Percentiles rank a stretch among this genome's conserved stretches.
Conservation (phyloP, 1,140 invertebrate genomes). For the Lucilia cuprina region DNA sequence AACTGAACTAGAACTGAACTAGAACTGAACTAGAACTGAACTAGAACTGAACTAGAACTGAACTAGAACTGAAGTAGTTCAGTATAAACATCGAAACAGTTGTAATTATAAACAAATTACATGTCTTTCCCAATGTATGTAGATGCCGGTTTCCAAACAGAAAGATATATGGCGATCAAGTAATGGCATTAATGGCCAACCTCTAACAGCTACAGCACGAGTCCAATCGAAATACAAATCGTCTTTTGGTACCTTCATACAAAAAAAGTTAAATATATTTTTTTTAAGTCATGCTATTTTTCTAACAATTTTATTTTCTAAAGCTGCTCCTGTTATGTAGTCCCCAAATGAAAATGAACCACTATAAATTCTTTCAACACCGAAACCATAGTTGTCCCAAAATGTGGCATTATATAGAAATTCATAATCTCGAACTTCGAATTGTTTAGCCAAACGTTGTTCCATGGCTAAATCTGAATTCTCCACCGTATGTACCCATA, state of each 20-base stretch:
- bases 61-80: too few species aligned
- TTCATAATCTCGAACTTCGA: conserved; percentile 52
- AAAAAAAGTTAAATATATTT: not conserved
- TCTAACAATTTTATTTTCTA: conserved; percentile 52
- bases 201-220: conserved; percentile 52
- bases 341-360: conserved; percentile 51
- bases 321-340: conserved; percentile 47
- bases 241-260: conserved; percentile 39
- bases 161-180: conserved; percentile 50
- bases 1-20: too few species aligned
- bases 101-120: not conserved
- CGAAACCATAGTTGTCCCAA: conserved; percentile 49
- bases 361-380: conserved; percentile 50
- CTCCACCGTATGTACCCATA: conserved; percentile 53
- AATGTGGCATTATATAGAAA: conserved; percentile 54
- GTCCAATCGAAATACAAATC: conserved; percentile 59
- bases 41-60: too few species aligned
- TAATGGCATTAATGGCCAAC: conserved; percentile 52
- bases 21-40: too few species aligned
- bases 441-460: conserved; percentile 47
- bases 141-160: conserved; percentile 53
- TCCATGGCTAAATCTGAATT: conserved; percentile 50
- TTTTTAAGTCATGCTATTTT: not conserved
- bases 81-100: too few species aligned
- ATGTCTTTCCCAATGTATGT: conserved; percentile 51